Base-by-base conservation (phyloP, 1,140 invertebrate species). In the Drosophila erecta region DNA sequence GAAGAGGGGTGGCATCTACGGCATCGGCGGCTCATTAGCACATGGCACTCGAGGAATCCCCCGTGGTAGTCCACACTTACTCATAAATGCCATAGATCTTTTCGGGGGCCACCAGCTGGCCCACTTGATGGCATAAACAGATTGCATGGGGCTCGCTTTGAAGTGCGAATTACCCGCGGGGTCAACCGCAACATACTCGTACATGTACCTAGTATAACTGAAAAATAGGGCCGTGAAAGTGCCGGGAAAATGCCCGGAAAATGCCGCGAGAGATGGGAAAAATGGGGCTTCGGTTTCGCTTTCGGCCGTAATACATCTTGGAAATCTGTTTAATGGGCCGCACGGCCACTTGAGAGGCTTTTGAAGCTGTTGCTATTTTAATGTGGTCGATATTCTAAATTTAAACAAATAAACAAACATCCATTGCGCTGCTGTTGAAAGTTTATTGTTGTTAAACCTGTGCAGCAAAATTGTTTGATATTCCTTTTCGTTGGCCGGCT, bases 351-450 rank as follows among this genome's bases (percentile, higher is more conserved):
- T 87, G 83, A 87, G 83, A 87, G 67, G 81, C 75, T 81, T 86
- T 87, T 14, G 79, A 87, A 87, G 81, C 75, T 81, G 83, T 86
- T 85, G 77, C 81, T 85, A 85, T 85, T 85, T 85, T 85, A 86
- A 85, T 85, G 81, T 85, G 81, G 81, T 86, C 81, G 81, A 86
- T 86, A 87, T 86, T 86, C 81, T 86, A 86, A 86, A 87, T 86
- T 86, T 86, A 86, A 86, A 86, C 83, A 86, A 86, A 86, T 86
- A 86, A 86, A 86, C 83, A 86, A 86, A 86, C 78, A 80, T 43
- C 40, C 49, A 41, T 49, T 43, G 47, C 60, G 53, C 40, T 80
- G 47, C 47, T 81, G 81, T 75, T 87, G 67, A 86, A 87, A 79
- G 83, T 86, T 86, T 86, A 86, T 86, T 86, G 83, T 86, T 86